phyloP scores from a whole-genome alignment of 2,888 invertebrate genomes.

The Xylota sylvarum region DNA sequence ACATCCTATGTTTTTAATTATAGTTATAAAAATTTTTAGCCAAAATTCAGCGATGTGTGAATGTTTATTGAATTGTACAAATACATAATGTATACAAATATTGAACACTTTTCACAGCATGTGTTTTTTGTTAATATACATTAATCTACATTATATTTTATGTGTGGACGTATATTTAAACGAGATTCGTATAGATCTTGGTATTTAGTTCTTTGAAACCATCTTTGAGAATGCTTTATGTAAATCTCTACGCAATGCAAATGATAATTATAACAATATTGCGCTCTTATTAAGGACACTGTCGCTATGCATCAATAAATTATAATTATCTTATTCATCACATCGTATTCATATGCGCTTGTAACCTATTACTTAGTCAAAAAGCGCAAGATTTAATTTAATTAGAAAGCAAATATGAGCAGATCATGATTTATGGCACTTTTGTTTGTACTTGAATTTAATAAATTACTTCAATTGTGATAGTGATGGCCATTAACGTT shows the following conservation, averaged over 20 bases:
- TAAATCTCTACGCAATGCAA: too few relatives aligned
- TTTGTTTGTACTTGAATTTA: conserved; percentile 17
- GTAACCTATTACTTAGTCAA: neutral
- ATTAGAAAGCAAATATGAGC: conserved; percentile 17
- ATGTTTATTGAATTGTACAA: too few relatives aligned
- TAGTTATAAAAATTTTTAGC: neutral
- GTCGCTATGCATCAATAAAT: neutral
- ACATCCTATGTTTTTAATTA: conserved; percentile 7
- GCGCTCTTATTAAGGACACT: neutral
- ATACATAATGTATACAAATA: too few relatives aligned
- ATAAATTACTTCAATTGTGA: conserved; percentile 26
- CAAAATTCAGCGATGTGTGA: neutral
- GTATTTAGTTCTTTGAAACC: too few relatives aligned
- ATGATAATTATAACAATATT: neutral
- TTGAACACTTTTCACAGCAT: too few relatives aligned
- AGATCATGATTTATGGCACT: conserved; percentile 21
- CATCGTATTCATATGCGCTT: neutral
- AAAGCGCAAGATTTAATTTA: conserved; percentile 8
- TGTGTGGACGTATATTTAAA: too few relatives aligned
- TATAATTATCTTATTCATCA: neutral
- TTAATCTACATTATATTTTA: too few relatives aligned
- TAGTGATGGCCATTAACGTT: conserved; percentile 22
- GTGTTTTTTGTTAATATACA: too few relatives aligned
- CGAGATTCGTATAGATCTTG: neutral
- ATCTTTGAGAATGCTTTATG: too few relatives aligned